Evolutionary conservation across 2,113 vertebrate genomes (phyloP).

Genomic region (Phrynocephalus versicolor): DNA sequence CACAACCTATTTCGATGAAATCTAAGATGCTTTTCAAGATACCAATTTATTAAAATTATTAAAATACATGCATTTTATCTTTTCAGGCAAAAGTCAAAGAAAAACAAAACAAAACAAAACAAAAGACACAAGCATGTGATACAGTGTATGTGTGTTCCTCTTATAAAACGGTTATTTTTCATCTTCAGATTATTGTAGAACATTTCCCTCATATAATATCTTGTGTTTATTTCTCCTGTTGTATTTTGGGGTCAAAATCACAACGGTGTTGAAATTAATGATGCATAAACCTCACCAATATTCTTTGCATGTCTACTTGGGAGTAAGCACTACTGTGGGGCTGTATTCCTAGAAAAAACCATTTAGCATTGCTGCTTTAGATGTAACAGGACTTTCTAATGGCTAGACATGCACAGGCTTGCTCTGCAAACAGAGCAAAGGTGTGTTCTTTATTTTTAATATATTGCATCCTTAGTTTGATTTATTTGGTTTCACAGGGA

Average conservation of each 20-base stretch:
- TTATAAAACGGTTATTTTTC: background rate
- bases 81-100: no score
- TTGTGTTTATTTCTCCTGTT: background rate
- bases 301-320: background rate
- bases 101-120: no score
- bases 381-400: background rate
- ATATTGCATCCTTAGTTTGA: background rate
- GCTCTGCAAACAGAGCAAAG: background rate
- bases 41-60: background rate
- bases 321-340: background rate
- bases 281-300: background rate
- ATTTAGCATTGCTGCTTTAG: background rate
- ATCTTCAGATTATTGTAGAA: background rate
- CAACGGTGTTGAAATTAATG: background rate
- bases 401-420: background rate
- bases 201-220: background rate
- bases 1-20: background rate
- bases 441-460: background rate
- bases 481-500: constrained; percentile 72
- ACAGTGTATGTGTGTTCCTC: no score
- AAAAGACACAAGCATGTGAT: no score
- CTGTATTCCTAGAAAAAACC: background rate
- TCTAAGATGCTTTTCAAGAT: background rate
- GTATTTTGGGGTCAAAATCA: background rate
- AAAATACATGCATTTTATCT: background rate